A percentile compares a stretch with the other conserved stretches of the same genome.
phyloP scores from a whole-genome alignment of 2,113 vertebrate genomes.

The Otis tarda region DNA sequence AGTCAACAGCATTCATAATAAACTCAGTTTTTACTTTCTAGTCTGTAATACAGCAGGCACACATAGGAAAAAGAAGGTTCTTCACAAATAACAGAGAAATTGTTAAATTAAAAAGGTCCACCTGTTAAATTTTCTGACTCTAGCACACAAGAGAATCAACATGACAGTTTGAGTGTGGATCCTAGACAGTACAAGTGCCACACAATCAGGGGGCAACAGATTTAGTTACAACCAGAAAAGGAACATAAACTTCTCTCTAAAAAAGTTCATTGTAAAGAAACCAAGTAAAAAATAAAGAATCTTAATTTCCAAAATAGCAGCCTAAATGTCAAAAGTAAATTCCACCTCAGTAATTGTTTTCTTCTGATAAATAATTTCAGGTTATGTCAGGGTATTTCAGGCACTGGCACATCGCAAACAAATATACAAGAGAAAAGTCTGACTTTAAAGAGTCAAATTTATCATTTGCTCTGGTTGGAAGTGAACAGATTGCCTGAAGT shows the following conservation, averaged over 20 bases:
- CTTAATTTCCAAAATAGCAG: background rate
- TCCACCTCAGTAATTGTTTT: background rate
- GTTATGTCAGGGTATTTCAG: background rate
- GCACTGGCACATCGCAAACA: background rate
- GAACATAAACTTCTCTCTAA: background rate
- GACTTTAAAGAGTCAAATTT: background rate
- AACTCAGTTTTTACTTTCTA: background rate
- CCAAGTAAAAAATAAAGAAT: background rate
- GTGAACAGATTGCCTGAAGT: background rate
- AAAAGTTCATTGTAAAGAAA: background rate
- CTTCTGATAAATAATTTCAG: background rate
- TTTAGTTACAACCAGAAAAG: background rate
- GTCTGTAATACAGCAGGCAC: background rate
- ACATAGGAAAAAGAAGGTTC: background rate
- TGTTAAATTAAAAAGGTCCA: background rate
- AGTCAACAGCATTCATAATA: background rate
- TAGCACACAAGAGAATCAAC: background rate
- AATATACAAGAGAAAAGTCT: background rate
- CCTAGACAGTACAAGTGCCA: background rate
- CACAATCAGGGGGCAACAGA: background rate
- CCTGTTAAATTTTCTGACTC: background rate
- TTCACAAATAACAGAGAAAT: background rate
- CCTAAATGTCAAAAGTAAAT: background rate
- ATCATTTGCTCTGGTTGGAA: background rate
- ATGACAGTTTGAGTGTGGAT: background rate